Percentiles rank a stretch among this genome's conserved stretches.
These are phyloP conservation scores for Eristalis arbustorum DNA, from an alignment of 2,888 invertebrate species.

Conservation along the genomic window DNA sequence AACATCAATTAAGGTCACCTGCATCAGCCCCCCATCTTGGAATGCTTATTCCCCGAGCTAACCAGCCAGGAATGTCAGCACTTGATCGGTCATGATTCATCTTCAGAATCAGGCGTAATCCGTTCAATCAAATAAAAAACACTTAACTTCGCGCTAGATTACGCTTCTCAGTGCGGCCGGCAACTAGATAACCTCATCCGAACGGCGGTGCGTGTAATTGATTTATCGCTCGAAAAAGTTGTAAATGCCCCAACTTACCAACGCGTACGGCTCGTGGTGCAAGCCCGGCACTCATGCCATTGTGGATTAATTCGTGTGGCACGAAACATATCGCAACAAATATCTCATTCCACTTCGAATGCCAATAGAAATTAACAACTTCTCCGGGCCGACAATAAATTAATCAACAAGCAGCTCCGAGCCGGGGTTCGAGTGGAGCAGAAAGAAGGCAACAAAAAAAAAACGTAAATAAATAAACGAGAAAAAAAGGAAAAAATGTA, in stretches of 20 bases:
- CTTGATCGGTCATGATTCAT: background rate
- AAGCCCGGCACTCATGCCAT: constrained; percentile 43
- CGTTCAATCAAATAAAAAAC: background rate
- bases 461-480: background rate
- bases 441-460: constrained; percentile 4
- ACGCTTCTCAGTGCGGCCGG: background rate
- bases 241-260: constrained; percentile 10
- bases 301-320: constrained; percentile 69
- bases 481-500: background rate
- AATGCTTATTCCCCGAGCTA: background rate
- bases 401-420: constrained; percentile 40
- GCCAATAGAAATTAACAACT: constrained; percentile 70
- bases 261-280: background rate
- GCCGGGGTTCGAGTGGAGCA: background rate
- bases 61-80: background rate
- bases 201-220: constrained; percentile 11
- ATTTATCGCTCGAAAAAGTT: constrained; percentile 18
- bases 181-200: background rate
- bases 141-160: background rate
- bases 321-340: constrained; percentile 66
- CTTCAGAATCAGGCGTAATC: background rate
- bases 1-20: background rate
- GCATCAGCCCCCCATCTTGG: background rate
- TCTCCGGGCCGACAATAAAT: constrained; percentile 64
- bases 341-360: constrained; percentile 65